Percentiles rank a stretch among this genome's conserved stretches.
These are phyloP conservation scores for Gallinago paraguaiae DNA, from an alignment of 2,113 vertebrate genomes.

Conservation along the genomic window DNA sequence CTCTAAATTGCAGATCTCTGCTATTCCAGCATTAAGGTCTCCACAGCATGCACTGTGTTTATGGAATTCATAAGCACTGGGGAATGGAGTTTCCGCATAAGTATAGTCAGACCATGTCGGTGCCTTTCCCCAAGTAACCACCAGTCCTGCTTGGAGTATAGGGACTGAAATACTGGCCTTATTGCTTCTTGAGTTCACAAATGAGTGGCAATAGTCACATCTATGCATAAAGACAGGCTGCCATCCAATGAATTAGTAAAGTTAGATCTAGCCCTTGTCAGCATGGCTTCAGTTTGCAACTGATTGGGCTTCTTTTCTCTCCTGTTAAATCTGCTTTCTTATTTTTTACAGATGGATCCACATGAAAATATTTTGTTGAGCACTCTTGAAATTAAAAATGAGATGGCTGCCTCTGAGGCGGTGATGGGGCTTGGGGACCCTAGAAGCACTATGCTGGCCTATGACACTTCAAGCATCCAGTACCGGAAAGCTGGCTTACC, in stretches of 20 bases:
- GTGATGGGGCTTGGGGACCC: conserved; percentile 93
- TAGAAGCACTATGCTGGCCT: conserved; percentile 92
- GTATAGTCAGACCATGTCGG: background rate
- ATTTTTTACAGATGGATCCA: conserved; percentile 88
- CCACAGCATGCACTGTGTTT: background rate
- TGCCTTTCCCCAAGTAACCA: background rate
- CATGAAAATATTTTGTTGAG: conserved; percentile 97
- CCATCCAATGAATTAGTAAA: background rate
- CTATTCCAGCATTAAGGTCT: background rate
- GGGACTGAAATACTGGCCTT: background rate
- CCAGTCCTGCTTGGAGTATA: background rate
- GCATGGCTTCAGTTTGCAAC: background rate
- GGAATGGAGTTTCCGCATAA: background rate
- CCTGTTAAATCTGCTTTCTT: background rate
- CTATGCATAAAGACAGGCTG: background rate
- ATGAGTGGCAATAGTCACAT: background rate
- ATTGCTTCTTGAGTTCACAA: background rate
- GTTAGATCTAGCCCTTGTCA: background rate
- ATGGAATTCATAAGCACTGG: background rate
- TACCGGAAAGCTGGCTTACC: conserved; percentile 93
- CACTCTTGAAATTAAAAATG: conserved; percentile 97
- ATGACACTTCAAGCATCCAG: conserved; percentile 92
- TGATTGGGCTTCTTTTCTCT: background rate
- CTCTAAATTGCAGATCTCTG: background rate
- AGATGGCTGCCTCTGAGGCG: conserved; percentile 93